Evolutionary conservation across 53 echinoderm and acorn worm genomes (phyloP), one percentile per base, ranked within the genome.

Genomic region (Zoroaster sp.): DNA sequence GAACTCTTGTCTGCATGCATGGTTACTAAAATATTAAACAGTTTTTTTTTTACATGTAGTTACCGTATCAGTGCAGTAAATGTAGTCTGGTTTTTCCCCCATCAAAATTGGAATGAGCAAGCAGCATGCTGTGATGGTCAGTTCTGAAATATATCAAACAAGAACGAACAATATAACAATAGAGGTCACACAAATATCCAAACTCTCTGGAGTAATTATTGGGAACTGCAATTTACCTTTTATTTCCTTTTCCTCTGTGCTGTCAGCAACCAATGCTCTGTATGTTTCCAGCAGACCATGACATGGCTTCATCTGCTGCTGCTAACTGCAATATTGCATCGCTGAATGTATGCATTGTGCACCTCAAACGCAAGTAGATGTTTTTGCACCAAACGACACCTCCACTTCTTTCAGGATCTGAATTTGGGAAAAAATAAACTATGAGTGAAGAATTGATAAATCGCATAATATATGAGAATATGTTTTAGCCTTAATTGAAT

Each of bases 31-130:
- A n/a, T n/a, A n/a, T n/a, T n/a, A n/a, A n/a, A n/a, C n/a, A n/a
- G n/a, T n/a, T 20, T 14, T 11, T 14, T 66, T 66, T 15, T 12
- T 66, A 14, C 20, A 15, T 15, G 66, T 37, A 76, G n/a, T 76
- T 76, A 76, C 77, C 77, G 21, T 76, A 76, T 76, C 43, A 40
- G 21, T 76, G 47, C 77, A 76, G 77, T 76, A 76, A 4, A 76
- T 40, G 43, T 76, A 76, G 47, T 76, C 77, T 40, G 77, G 28
- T 21, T 42, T 23, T 76, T 76, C 77, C 45, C 42, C 5, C n/a
- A 76, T 25, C 42, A 40, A 76, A 42, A 76, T 23, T 8, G 77
- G 77, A 76, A 43, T 4, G 45, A 43, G 77, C 77, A 76, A 18
- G 45, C 43, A 43, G 43, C 45, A 43, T 23, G 77, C 43, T 40